Conservation (phyloP, 2,888 invertebrate species). For the Dasypolia templi region DNA sequence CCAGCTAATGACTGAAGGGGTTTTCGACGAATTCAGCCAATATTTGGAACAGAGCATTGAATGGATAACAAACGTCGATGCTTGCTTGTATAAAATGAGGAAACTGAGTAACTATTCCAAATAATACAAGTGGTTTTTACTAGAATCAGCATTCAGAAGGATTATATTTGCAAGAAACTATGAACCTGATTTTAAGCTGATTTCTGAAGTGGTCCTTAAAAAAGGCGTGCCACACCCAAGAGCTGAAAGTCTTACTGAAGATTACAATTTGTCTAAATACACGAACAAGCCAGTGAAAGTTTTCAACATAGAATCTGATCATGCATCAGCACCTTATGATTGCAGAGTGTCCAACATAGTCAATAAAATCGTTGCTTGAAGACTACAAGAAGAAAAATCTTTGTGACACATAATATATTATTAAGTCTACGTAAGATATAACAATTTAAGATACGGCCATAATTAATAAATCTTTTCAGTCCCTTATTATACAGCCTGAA, state of each 20-base stretch:
- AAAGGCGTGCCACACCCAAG: conserved; percentile 69
- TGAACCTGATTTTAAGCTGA: conserved; percentile 69
- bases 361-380: conserved; percentile 68
- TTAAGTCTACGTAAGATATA: conserved; percentile 26
- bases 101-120: conserved; percentile 65
- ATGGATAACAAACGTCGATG: conserved; percentile 70
- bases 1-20: conserved; percentile 64
- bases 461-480: conserved; percentile 29
- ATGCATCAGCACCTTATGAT: conserved; percentile 70
- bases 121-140: conserved; percentile 68
- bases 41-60: conserved; percentile 59
- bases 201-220: conserved; percentile 76
- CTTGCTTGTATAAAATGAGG: conserved; percentile 62
- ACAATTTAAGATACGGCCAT: conserved; percentile 50
- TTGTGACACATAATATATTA: conserved; percentile 70
- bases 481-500: too few relatives aligned
- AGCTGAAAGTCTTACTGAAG: conserved; percentile 65
- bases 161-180: conserved; percentile 72
- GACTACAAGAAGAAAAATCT: conserved; percentile 71
- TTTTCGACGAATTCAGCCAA: conserved; percentile 50
- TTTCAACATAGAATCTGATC: conserved; percentile 69
- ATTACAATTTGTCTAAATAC: conserved; percentile 76
- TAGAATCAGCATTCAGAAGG: conserved; percentile 71
- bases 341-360: conserved; percentile 75
- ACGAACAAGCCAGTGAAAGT: conserved; percentile 71